Evolutionary conservation across 2,797 vertebrate genomes (phyloP).

Genomic region (Chanos chanos): DNA sequence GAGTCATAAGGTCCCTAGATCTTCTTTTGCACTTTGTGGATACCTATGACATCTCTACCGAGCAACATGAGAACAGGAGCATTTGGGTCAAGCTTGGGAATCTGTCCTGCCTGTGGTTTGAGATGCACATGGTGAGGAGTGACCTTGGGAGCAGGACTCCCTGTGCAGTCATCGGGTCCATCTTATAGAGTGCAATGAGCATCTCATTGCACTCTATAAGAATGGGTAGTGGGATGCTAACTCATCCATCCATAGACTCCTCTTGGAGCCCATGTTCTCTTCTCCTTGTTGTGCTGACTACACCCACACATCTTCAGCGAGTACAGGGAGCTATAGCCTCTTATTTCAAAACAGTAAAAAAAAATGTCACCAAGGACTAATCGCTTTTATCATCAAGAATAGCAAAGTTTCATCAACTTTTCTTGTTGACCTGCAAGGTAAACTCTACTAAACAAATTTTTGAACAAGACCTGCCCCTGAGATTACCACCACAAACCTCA

Average conservation of each 20-base stretch:
- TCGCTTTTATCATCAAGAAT: too few species aligned
- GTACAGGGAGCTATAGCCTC: neutral
- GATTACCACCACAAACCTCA: neutral
- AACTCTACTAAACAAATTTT: slow-evolving; percentile 11
- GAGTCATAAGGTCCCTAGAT: slow-evolving; percentile 8
- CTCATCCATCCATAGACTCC: neutral
- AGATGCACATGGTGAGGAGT: slow-evolving; percentile 16
- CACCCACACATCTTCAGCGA: neutral
- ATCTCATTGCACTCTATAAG: slow-evolving; percentile 7
- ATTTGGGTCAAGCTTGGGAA: slow-evolving; percentile 1
- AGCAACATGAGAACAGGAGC: slow-evolving; percentile 9
- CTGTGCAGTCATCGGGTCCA: neutral
- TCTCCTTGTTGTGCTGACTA: neutral
- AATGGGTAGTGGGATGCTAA: neutral
- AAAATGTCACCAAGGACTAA: too few species aligned
- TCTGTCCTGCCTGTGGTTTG: neutral
- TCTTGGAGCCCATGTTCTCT: neutral
- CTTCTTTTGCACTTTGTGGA: slow-evolving; percentile 17
- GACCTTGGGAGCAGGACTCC: slow-evolving; percentile 9
- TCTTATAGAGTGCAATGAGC: too few species aligned
- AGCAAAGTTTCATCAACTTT: too few species aligned
- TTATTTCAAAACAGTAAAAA: too few species aligned
- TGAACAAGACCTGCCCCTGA: neutral
- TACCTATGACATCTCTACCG: slow-evolving; percentile 10
- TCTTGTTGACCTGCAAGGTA: neutral